A percentile compares a stretch with the other conserved stretches of the same genome.
Evolutionary conservation across 2,113 vertebrate species (phyloP).

Genomic region (Gulo gulo): DNA sequence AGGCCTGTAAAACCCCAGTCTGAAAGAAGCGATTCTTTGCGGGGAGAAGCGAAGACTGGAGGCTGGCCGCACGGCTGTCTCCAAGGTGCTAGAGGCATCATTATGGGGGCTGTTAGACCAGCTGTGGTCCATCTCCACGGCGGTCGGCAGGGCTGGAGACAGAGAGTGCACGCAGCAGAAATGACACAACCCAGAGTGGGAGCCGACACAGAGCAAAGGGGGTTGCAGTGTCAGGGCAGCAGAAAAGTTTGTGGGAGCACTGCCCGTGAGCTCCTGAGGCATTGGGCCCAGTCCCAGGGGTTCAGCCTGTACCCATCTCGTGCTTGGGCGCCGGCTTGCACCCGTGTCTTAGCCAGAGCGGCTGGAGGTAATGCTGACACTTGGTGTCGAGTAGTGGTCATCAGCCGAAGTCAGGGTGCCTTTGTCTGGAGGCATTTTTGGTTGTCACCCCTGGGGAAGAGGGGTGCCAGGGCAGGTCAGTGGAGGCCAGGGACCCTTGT

Average conservation of each 20-base stretch:
- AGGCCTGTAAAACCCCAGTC: not conserved
- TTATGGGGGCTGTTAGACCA: not conserved
- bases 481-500: not conserved
- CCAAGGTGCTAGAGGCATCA: not conserved
- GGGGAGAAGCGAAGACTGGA: not conserved
- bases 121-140: not conserved
- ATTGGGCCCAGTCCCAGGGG: fast-evolving
- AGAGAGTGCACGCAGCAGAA: not conserved
- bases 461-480: not conserved
- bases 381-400: not conserved
- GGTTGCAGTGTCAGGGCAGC: not conserved
- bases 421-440: not conserved
- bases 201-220: not conserved
- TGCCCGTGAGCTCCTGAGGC: fast-evolving
- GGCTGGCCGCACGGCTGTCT: not conserved
- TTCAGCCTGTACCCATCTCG: not conserved
- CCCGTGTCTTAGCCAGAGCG: fast-evolving
- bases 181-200: not conserved
- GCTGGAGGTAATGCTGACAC: no score
- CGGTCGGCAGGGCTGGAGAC: not conserved
- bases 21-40: not conserved
- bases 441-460: not conserved
- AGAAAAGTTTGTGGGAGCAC: not conserved
- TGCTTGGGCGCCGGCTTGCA: not conserved
- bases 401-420: not conserved